These are phyloP conservation scores for Zelostemma sp. DNA, from an alignment of 1,140 invertebrate genomes.

Conservation along the genomic window DNA sequence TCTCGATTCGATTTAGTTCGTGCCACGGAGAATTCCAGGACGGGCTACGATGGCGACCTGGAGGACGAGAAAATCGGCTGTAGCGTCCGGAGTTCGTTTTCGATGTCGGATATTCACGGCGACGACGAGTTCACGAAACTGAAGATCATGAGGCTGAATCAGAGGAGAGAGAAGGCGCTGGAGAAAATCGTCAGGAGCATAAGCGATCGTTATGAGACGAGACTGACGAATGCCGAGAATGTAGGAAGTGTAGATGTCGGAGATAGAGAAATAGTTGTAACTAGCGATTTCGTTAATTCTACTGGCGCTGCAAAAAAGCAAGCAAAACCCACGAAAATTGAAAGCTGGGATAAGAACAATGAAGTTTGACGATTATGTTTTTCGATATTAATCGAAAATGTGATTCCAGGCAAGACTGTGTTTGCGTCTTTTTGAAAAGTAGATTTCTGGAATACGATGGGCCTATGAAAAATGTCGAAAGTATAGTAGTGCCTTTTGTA, in stretches of 20 bases:
- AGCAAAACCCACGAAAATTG: neutral
- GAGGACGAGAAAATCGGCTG: slow-evolving; percentile 8
- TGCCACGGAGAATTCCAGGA: neutral
- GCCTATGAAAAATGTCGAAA: no score
- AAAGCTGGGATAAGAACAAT: neutral
- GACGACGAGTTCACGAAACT: slow-evolving; percentile 72
- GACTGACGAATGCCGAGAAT: slow-evolving; percentile 12
- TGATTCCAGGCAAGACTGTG: no score
- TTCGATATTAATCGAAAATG: no score
- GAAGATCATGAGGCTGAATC: slow-evolving; percentile 67
- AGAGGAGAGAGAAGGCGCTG: slow-evolving; percentile 65
- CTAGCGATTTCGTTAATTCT: slow-evolving; percentile 13
- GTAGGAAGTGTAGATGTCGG: slow-evolving; percentile 29
- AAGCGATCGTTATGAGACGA: slow-evolving; percentile 49
- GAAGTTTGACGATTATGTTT: no score
- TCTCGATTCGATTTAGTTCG: neutral
- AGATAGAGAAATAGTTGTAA: slow-evolving; percentile 49
- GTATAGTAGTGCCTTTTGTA: no score
- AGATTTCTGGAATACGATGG: no score
- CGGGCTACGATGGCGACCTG: neutral
- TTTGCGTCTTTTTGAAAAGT: no score
- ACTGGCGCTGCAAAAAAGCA: neutral
- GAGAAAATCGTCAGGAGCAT: slow-evolving; percentile 68
- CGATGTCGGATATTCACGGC: slow-evolving; percentile 21
- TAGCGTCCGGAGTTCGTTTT: slow-evolving; percentile 38